A percentile compares a stretch with the other conserved stretches of the same genome.
phyloP scores from a whole-genome alignment of 2,797 vertebrate genomes.

The Hippocampus kuda region DNA sequence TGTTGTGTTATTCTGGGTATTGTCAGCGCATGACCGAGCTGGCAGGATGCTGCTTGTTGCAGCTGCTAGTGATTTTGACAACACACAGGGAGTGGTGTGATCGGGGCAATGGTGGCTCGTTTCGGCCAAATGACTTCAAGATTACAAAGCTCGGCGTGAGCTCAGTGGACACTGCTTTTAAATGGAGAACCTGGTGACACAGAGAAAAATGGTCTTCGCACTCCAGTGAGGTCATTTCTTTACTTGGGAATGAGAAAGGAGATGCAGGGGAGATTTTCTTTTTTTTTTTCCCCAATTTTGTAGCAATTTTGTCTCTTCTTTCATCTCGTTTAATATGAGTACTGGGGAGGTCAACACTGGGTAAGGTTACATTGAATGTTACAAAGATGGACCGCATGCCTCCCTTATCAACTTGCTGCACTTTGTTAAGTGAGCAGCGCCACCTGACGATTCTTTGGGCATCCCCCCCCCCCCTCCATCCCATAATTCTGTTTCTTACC shows the following conservation, averaged over 20 bases:
- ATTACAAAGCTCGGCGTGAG: slow-evolving; percentile 47
- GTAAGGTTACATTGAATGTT: slow-evolving; percentile 12
- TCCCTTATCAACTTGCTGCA: slow-evolving; percentile 4
- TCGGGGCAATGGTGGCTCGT: slow-evolving; percentile 70
- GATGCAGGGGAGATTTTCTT: neutral
- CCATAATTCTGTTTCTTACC: neutral
- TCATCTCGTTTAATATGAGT: neutral
- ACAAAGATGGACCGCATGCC: slow-evolving; percentile 15
- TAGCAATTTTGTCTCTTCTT: neutral
- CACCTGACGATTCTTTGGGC: slow-evolving; percentile 23
- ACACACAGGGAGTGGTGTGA: slow-evolving; percentile 43
- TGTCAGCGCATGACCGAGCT: slow-evolving; percentile 19
- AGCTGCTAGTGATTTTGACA: slow-evolving; percentile 80
- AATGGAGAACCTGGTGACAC: slow-evolving; percentile 14
- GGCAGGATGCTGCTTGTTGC: slow-evolving; percentile 55
- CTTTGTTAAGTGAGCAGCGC: slow-evolving; percentile 6
- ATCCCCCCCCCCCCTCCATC: neutral
- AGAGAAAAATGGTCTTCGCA: slow-evolving; percentile 10
- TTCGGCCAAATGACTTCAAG: slow-evolving; percentile 72
- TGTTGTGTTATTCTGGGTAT: neutral
- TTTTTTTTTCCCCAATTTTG: slow-evolving; percentile 1
- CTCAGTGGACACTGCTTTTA: slow-evolving; percentile 16
- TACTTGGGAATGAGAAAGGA: slow-evolving; percentile 15
- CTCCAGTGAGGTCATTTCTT: slow-evolving; percentile 22
- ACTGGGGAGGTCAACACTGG: neutral